These are phyloP conservation scores for Plotosus lineatus DNA, from an alignment of 2,113 vertebrate genomes.

Conservation along the genomic window DNA sequence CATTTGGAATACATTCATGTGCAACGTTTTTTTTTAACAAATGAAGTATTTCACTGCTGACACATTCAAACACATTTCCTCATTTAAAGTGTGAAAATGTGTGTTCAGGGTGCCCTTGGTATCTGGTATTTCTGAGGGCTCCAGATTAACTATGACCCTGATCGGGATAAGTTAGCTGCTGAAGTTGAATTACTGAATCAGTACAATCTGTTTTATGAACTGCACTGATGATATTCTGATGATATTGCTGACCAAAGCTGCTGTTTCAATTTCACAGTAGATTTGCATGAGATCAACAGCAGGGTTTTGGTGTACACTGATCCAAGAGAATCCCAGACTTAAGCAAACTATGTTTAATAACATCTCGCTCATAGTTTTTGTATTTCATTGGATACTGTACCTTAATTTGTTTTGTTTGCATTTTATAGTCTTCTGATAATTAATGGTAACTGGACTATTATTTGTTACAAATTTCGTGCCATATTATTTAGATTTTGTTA, in stretches of 20 bases:
- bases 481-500: background rate
- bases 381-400: background rate
- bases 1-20: background rate
- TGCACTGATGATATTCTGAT: background rate
- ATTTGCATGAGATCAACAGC: slow-evolving; percentile 23
- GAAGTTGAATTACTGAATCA: background rate
- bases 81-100: background rate
- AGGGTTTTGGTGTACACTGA: background rate
- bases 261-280: background rate
- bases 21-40: background rate
- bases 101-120: background rate
- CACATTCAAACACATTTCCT: background rate
- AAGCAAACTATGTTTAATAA: background rate
- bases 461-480: too few species aligned
- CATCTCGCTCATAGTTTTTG: background rate
- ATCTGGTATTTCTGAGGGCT: background rate
- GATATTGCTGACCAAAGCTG: slow-evolving; percentile 7
- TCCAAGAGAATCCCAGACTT: background rate
- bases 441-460: background rate
- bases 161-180: background rate
- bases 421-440: background rate
- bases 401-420: background rate
- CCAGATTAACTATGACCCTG: background rate
- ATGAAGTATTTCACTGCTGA: background rate
- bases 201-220: background rate